Percentiles rank a stretch among this genome's conserved stretches.
These are phyloP conservation scores for Rhinoptilus africanus DNA, from an alignment of 2,113 vertebrate genomes.

Conservation along the genomic window DNA sequence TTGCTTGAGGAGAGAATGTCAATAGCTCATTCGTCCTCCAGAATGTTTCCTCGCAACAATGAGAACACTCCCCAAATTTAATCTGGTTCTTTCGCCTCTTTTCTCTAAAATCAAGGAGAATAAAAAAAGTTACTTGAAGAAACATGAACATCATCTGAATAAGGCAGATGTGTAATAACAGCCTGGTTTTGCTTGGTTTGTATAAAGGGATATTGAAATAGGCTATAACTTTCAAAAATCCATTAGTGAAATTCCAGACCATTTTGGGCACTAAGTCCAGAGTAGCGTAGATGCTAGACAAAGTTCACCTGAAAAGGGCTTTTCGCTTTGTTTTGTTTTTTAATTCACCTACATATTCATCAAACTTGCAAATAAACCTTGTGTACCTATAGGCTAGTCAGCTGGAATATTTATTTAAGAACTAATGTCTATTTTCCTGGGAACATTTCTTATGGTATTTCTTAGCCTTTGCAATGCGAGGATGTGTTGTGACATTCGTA, in stretches of 20 bases:
- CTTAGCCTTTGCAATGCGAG: background rate
- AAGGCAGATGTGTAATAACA: background rate
- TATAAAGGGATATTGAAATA: background rate
- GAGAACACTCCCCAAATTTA: slow-evolving; percentile 52
- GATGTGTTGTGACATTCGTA: background rate
- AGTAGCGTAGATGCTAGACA: background rate
- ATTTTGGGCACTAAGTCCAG: background rate
- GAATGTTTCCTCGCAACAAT: slow-evolving; percentile 63
- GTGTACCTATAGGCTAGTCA: background rate
- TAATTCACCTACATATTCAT: background rate
- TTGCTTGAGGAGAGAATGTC: slow-evolving; percentile 74
- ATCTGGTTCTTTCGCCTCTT: slow-evolving; percentile 67
- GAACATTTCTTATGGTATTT: background rate
- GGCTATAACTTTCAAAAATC: slow-evolving; percentile 13
- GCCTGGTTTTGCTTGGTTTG: background rate
- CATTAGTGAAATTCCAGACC: background rate
- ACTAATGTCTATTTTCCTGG: background rate
- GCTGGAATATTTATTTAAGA: background rate
- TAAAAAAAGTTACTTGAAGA: slow-evolving; percentile 38
- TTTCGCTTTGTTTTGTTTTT: background rate
- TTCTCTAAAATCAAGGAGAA: slow-evolving; percentile 34
- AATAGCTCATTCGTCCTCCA: slow-evolving; percentile 72
- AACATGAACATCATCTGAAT: slow-evolving; percentile 20
- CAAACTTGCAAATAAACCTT: background rate
- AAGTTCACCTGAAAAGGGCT: background rate